A percentile compares a stretch with the other conserved stretches of the same genome.
These are phyloP conservation scores for Drosophila buzzatii DNA, from an alignment of 2,888 invertebrate genomes.

Conservation along the genomic window DNA sequence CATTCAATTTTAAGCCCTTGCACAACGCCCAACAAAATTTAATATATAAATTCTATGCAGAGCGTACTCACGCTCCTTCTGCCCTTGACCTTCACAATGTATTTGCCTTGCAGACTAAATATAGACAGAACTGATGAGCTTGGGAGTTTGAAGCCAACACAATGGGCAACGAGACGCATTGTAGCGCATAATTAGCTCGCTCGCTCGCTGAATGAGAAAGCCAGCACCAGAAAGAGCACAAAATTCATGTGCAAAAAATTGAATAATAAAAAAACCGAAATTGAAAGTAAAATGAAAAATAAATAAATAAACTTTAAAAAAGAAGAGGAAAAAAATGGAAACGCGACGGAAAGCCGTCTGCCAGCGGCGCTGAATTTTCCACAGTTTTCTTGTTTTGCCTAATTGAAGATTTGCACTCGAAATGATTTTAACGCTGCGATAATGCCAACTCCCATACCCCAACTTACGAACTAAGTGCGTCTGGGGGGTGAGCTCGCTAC, in stretches of 20 bases:
- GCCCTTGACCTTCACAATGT: conserved; percentile 48
- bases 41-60: not conserved
- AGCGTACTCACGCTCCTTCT: conserved; percentile 9
- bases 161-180: conserved; percentile 71
- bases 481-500: not conserved
- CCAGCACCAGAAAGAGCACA: conserved; percentile 30
- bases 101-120: conserved; percentile 7
- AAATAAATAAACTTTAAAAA: conserved; percentile 25
- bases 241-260: conserved; percentile 23
- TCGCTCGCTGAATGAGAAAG: conserved; percentile 70
- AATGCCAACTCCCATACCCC: conserved; percentile 14
- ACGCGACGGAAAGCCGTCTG: conserved; percentile 15
- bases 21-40: not conserved
- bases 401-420: conserved; percentile 77
- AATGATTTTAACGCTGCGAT: conserved; percentile 68
- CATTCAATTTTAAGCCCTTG: conserved; percentile 15
- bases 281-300: conserved; percentile 15
- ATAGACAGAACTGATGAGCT: conserved; percentile 27
- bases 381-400: conserved; percentile 48
- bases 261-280: conserved; percentile 27
- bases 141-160: conserved; percentile 49
- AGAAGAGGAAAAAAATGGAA: not conserved
- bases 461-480: conserved; percentile 29
- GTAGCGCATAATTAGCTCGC: conserved; percentile 78
- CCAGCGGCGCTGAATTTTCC: conserved; percentile 42